These are phyloP conservation scores for Eupithecia exiguata DNA, from an alignment of 2,888 invertebrate species.

Conservation along the genomic window DNA sequence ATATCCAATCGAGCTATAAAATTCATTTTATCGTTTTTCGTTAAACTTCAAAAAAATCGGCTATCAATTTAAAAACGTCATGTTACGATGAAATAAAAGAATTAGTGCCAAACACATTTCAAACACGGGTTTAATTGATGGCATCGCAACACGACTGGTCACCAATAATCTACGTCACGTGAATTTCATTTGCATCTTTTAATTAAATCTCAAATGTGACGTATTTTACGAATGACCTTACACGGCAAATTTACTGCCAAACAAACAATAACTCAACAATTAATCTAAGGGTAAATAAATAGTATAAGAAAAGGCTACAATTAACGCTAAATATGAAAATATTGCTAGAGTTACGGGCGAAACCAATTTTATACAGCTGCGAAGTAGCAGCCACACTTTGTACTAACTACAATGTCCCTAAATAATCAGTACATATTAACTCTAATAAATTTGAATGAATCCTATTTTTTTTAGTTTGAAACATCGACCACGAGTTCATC, in stretches of 20 bases:
- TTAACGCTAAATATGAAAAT: constrained; percentile 59
- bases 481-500: constrained; percentile 17
- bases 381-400: constrained; percentile 62
- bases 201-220: background rate
- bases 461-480: constrained; percentile 33
- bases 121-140: constrained; percentile 4
- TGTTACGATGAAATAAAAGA: constrained; percentile 17
- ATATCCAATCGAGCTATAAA: constrained; percentile 1
- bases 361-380: constrained; percentile 67
- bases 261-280: constrained; percentile 74
- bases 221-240: constrained; percentile 11
- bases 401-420: constrained; percentile 59
- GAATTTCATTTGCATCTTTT: background rate
- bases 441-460: constrained; percentile 44
- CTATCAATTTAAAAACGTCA: constrained; percentile 30
- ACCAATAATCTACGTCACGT: constrained; percentile 20
- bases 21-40: background rate
- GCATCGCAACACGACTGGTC: constrained; percentile 28
- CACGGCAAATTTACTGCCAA: constrained; percentile 50
- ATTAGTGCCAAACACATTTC: constrained; percentile 22
- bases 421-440: constrained; percentile 53
- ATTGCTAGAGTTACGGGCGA: constrained; percentile 61
- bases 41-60: constrained; percentile 30
- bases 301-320: constrained; percentile 62
- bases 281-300: constrained; percentile 64